These are phyloP conservation scores for Scaptomyza graminum DNA, from an alignment of 1,140 invertebrate genomes.

Conservation along the genomic window DNA sequence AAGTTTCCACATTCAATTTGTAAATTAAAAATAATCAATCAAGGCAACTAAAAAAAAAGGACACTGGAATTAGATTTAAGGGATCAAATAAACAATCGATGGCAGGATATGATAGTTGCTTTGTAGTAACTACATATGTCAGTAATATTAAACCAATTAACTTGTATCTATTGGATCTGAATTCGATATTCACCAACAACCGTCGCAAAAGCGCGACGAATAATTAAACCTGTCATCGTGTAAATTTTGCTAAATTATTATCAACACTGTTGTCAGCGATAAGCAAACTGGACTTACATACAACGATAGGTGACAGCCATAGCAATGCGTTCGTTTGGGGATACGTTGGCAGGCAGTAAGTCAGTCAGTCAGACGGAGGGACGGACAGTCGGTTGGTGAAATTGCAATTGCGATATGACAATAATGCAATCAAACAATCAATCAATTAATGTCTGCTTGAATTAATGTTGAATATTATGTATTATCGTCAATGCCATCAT, in stretches of 20 bases:
- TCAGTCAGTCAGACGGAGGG: neutral
- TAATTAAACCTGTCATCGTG: constrained; percentile 75
- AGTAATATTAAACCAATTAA: constrained; percentile 34
- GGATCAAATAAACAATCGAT: no score
- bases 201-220: constrained; percentile 43
- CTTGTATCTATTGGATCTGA: constrained; percentile 35
- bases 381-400: constrained; percentile 25
- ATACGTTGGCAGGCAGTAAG: constrained; percentile 18
- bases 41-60: constrained; percentile 2
- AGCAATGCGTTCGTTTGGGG: neutral
- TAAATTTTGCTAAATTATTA: constrained; percentile 78
- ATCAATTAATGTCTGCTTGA: constrained; percentile 78
- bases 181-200: neutral
- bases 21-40: constrained; percentile 38
- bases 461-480: constrained; percentile 78
- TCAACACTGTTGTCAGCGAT: constrained; percentile 48
- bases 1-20: constrained; percentile 21
- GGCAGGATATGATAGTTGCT: neutral
- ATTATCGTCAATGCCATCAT: constrained; percentile 78
- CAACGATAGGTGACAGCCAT: neutral
- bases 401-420: constrained; percentile 76
- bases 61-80: neutral
- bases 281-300: constrained; percentile 12
- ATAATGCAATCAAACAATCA: constrained; percentile 83
- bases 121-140: neutral